Base-by-base conservation (phyloP, 2,797 vertebrate genomes). In the Scomberomorus guttatus region DNA sequence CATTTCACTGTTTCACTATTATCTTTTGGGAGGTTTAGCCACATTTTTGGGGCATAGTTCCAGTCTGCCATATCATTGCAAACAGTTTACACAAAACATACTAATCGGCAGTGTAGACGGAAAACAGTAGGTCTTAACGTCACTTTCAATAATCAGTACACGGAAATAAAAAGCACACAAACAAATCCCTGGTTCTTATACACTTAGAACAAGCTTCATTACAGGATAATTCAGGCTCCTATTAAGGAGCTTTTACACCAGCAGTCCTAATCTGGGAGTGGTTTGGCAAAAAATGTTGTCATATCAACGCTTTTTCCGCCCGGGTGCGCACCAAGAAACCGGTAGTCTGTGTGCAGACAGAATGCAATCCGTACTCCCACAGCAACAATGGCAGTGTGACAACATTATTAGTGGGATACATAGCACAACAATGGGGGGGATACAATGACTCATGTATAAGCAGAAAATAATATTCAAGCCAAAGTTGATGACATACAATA, bases 51-150 rank as follows among this genome's bases (percentile, higher is more conserved):
- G 25, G 9, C 0, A 32, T 48, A 24, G 39, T 18, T 56, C 46
- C 22, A 44, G 27, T 62, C 60, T 42, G 32, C 48, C 66, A 10
- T 55, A 52, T 80, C 68, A 79, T 56, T 78, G 73, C 32, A 82
- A 54, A 56, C 59, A 65, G 13, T 15, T 46, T 25, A 39, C 7
- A 64, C 6, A 58, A 29, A 20, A 42, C 29, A 70, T 15, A 20
- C 60, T 58, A 24, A 61, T 24, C 17, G 8, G 32, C 24, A 55
- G 27, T 10, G 51, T 14, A 39, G 20, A 55, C 11, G n/a, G 56
- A 32, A 7, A 85, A 59, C n/a, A 32, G 10, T 9, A 57, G 57
- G 29, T 55, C 39, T 54, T 46, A 58, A 71, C 52, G 13, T 65
- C 42, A 54, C 55, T 75, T 75, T 64, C 66, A 39, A 24, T 56